These are phyloP conservation scores for Leptosomus discolor DNA, from an alignment of 2,113 vertebrate species.

Conservation along the genomic window DNA sequence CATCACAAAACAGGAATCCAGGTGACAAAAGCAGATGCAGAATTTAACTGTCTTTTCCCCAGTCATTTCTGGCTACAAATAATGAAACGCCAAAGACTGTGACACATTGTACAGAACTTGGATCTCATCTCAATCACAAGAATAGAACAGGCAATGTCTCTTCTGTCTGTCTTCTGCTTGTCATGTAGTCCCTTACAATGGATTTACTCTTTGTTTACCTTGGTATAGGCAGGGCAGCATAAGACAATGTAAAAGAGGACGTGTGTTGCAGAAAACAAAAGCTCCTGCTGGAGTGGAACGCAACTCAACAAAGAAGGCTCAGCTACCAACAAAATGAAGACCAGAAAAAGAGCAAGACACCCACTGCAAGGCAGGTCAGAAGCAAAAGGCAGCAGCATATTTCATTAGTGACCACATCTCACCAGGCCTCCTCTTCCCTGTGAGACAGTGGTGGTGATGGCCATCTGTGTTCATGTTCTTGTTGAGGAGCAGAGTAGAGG, in stretches of 20 bases:
- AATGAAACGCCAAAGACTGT: not conserved
- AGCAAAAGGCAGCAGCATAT: not conserved
- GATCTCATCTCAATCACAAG: not conserved
- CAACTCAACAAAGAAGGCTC: not conserved
- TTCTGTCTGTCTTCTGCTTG: not conserved
- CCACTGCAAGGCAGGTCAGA: not conserved
- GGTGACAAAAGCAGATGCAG: not conserved
- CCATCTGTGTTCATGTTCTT: accelerated
- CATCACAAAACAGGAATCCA: not conserved
- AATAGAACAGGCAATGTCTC: not conserved
- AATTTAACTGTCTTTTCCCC: not conserved
- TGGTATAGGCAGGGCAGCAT: not conserved
- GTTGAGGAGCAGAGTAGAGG: accelerated
- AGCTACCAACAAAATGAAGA: not conserved
- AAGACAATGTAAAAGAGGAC: not conserved
- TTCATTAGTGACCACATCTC: not conserved
- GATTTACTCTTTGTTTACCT: not conserved
- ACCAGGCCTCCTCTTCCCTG: not conserved
- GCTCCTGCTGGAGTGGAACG: not conserved
- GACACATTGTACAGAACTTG: not conserved
- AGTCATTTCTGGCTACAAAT: not conserved
- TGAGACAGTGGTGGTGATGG: not conserved
- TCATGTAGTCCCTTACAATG: not conserved
- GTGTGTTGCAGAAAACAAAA: not conserved
- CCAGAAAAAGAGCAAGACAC: not conserved